Base-by-base conservation (phyloP, 2,888 invertebrate species). In the Drosophila formosana region DNA sequence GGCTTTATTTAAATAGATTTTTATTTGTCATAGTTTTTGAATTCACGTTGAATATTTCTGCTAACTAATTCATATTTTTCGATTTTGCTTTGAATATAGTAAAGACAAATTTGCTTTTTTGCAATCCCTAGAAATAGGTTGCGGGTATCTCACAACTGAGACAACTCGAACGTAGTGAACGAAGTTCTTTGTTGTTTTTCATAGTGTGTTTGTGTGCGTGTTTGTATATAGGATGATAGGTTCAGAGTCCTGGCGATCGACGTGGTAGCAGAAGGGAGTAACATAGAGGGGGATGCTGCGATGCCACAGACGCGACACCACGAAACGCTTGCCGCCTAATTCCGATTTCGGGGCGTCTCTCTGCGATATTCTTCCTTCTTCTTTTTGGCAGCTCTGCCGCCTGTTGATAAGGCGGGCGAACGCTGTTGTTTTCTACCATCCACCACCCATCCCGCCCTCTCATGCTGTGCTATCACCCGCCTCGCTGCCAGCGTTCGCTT, bases 331-430 rank as follows among this genome's bases (percentile, higher is more conserved):
- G 69, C 50, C 66, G 71, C 66, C 80, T 78, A 80, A 76, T 78
- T 71, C 81, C 56, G 65, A 67, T 77, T 77, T 57, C 72, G 49
- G 63, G 60, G 65, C 62, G 70, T 64, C 69, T 63, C 74, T 66
- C 65, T 61, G 72, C 46, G 64, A 63, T 67, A 43, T n/a, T 4
- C 37, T n/a, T 37, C 37, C 37, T 63, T 55, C 53, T 47, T 11
- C 26, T 43, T 72, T 75, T 73, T 73, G 73, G 81, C 77, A 46
- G 58, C 67, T 26, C 66, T 69, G 81, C 64, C 72, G 82, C 79
- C 79, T 81, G 82, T 72, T 81, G 80, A 81, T 81, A 81, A 72
- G 68, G 65, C 65, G 46, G 47, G 39, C 26, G 18, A 18, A 28
- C 50, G 56, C 51, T 51, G 34, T 9, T 60, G 45, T 30, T 41